Evolutionary conservation across 1,140 invertebrate species (phyloP), one percentile per base, ranked within the genome.

Genomic region (Heliconius himera): DNA sequence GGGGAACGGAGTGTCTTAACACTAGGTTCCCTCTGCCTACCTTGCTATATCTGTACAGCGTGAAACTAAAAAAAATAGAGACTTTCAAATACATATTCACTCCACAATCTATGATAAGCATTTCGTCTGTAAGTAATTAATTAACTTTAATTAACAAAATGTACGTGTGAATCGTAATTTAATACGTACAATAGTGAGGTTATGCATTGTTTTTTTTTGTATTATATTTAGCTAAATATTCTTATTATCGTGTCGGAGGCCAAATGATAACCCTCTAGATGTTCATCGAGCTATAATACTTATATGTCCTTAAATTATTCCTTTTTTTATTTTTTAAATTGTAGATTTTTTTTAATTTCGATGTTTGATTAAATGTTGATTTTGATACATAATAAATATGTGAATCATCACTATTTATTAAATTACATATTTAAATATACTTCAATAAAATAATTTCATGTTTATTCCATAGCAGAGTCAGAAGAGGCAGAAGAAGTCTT

Each of bases 111-210:
- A 66, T 26, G 60, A 66, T 66, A 66, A 66, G 4, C 29, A 26
- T 66, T 66, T 66, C 60, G 13, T n/a, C 60, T 16, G 60, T 29
- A 29, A 66, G 26, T 16, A 66, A 66, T 66, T 66, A 66, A 66
- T 66, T 76, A 76, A 36, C 49, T 76, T 73, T 76, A 76, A 76
- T 76, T 80, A 80, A 70, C 81, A 75, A 81, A 51, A 78, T 81
- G 81, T 81, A 83, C 80, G 84, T 87, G 84, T 88, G 87, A 88
- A 84, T 84, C 80, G 78, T 86, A 88, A 89, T 87, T 87, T 84
- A 87, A 90, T 90, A 86, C 82, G 29, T 85, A 92, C 87, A 90
- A 90, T 87, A 87, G 87, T 87, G 87, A 91, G 90, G 90, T 87
- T 88, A 87, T 87, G 84, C 86, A 92, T 92, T 92, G 91, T 92